Percentiles rank a stretch among this genome's conserved stretches.
Conservation (phyloP, 2,888 invertebrate genomes). For the Sesamia inferens region DNA sequence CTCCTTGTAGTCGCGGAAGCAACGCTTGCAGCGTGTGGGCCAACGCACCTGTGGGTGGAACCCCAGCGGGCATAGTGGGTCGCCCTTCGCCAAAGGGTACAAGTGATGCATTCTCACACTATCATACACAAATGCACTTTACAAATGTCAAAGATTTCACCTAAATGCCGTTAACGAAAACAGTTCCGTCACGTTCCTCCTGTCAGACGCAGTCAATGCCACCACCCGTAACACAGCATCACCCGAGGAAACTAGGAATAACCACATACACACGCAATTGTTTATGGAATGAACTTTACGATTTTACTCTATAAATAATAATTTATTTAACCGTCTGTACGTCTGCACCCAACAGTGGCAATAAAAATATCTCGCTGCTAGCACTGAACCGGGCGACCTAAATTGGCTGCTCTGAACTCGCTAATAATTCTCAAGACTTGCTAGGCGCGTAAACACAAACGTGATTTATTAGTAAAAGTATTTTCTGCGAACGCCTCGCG, state of each 20-base stretch:
- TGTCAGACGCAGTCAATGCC: conserved; percentile 61
- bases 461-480: conserved; percentile 61
- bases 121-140: conserved; percentile 83
- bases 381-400: conserved; percentile 89
- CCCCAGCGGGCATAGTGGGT: conserved; percentile 97
- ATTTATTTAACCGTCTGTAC: conserved; percentile 83
- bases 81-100: conserved; percentile 95
- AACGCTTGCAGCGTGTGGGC: conserved; percentile 98
- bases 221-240: conserved; percentile 59
- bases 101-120: conserved; percentile 92
- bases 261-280: conserved; percentile 74
- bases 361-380: conserved; percentile 89
- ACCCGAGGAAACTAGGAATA: conserved; percentile 65
- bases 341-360: conserved; percentile 86
- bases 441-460: conserved; percentile 71
- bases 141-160: conserved; percentile 82
- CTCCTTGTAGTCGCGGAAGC: conserved; percentile 98
- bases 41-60: conserved; percentile 98
- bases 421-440: conserved; percentile 73
- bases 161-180: conserved; percentile 81
- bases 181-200: conserved; percentile 71
- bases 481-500: conserved; percentile 55
- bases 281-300: conserved; percentile 88
- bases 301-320: conserved; percentile 86
- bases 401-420: conserved; percentile 80